These are phyloP conservation scores for Nycticebus coucang DNA, from an alignment of 2,113 vertebrate genomes.

Conservation along the genomic window DNA sequence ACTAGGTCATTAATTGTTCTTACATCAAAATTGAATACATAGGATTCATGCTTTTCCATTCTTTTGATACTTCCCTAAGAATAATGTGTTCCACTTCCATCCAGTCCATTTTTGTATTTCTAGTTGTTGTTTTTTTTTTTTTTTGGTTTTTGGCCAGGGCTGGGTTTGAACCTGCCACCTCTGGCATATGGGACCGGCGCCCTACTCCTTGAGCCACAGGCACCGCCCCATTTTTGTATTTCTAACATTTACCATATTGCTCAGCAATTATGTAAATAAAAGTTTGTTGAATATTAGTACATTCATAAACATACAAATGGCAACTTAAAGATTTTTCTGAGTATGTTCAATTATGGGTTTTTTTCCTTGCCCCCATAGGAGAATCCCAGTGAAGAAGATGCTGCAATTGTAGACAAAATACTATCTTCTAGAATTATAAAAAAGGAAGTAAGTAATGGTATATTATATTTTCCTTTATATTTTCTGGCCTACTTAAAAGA, in stretches of 20 bases:
- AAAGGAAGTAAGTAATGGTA: constrained; percentile 92
- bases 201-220: too few species aligned
- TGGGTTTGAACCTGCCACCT: too few species aligned
- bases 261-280: background rate
- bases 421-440: constrained; percentile 94
- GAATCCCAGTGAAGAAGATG: constrained; percentile 98
- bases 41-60: too few species aligned
- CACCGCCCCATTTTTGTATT: too few species aligned
- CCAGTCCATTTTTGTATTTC: background rate
- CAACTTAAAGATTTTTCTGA: constrained; percentile 35
- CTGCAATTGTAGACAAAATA: constrained; percentile 99
- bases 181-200: too few species aligned
- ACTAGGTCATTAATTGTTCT: too few species aligned
- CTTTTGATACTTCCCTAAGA: too few species aligned
- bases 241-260: background rate
- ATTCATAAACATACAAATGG: background rate
- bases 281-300: constrained; percentile 14
- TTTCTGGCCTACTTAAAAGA: background rate
- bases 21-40: too few species aligned
- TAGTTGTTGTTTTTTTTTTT: too few species aligned
- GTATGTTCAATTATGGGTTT: background rate
- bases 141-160: too few species aligned
- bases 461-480: background rate
- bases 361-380: constrained; percentile 85
- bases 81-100: too few species aligned